Conservation (phyloP, 2,113 vertebrate genomes). For the Salvelinus fontinalis region DNA sequence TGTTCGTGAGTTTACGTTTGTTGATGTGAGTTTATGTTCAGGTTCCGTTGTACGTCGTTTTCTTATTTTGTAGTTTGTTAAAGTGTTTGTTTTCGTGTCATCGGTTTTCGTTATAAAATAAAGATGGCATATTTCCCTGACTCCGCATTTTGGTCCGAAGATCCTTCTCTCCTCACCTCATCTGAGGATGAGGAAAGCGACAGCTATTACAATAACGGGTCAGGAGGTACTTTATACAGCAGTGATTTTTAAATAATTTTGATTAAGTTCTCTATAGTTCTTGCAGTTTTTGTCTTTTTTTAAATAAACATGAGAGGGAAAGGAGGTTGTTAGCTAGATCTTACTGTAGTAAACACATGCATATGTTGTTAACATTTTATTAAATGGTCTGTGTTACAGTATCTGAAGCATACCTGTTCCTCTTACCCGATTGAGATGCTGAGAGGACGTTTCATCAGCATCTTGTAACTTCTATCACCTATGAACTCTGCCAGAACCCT, state of each 20-base stretch:
- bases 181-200: too few relatives aligned
- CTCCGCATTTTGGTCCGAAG: too few relatives aligned
- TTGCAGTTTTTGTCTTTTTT: background rate
- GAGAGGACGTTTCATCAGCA: conserved; percentile 53
- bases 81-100: too few relatives aligned
- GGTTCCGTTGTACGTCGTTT: too few relatives aligned
- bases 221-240: conserved; percentile 14
- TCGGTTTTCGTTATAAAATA: too few relatives aligned
- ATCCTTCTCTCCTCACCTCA: too few relatives aligned
- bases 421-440: conserved; percentile 27
- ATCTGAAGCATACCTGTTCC: conserved; percentile 36
- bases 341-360: conserved; percentile 5
- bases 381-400: conserved; percentile 18
- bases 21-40: too few relatives aligned
- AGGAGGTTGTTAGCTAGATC: background rate
- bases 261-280: background rate
- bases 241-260: background rate
- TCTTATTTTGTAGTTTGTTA: too few relatives aligned
- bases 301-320: background rate
- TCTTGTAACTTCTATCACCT: conserved; percentile 22
- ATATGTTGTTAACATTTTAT: conserved; percentile 6
- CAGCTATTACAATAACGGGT: too few relatives aligned
- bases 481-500: conserved; percentile 28
- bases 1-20: too few relatives aligned
- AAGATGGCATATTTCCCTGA: too few relatives aligned